Percentiles rank a stretch among this genome's conserved stretches.
Evolutionary conservation across 2,113 vertebrate species (phyloP).

Genomic region (Butorides virescens): DNA sequence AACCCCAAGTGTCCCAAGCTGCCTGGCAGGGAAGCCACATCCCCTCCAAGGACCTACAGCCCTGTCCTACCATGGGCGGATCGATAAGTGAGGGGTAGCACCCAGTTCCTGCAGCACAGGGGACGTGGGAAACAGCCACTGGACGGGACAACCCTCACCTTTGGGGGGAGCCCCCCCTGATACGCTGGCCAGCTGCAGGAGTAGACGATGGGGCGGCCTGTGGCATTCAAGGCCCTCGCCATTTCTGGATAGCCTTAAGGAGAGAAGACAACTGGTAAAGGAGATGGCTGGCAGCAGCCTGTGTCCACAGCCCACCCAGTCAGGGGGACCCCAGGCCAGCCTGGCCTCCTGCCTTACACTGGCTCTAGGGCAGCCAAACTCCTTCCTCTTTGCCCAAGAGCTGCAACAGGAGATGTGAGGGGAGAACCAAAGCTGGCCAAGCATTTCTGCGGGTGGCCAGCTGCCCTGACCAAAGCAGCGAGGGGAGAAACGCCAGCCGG

Average conservation of each 20-base stretch:
- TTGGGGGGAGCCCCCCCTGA: constrained; percentile 86
- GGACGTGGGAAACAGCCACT: neutral
- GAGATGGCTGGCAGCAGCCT: neutral
- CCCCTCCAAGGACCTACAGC: neutral
- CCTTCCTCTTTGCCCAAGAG: neutral
- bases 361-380: neutral
- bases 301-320: neutral
- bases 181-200: constrained; percentile 96
- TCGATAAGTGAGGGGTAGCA: neutral
- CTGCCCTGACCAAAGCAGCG: neutral
- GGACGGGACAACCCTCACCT: constrained; percentile 66
- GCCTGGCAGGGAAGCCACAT: neutral
- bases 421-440: neutral
- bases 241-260: constrained; percentile 87
- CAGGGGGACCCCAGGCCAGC: neutral
- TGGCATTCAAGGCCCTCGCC: constrained; percentile 86
- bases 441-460: accelerated
- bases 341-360: neutral
- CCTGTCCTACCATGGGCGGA: neutral
- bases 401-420: neutral
- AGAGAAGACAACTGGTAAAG: neutral
- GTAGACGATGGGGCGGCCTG: constrained; percentile 86
- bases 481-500: neutral
- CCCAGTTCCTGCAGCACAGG: neutral
- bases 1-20: neutral